Percentiles rank a stretch among this genome's conserved stretches.
Conservation (phyloP, 2,888 invertebrate species). For the Parnassius glacialis region DNA sequence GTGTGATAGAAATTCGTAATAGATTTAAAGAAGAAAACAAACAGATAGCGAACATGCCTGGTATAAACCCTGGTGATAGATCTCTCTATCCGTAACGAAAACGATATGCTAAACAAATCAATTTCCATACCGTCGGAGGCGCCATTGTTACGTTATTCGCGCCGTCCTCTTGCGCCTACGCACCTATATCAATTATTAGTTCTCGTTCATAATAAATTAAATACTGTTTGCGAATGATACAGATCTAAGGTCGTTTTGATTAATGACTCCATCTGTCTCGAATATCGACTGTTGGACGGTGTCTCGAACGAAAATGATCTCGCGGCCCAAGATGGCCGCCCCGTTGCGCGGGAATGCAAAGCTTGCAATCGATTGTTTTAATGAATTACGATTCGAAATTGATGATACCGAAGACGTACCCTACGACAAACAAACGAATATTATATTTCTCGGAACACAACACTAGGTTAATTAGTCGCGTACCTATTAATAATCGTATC, state of each 20-base stretch:
- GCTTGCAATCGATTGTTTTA: slow-evolving; percentile 19
- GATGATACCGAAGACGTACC: neutral
- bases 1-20: neutral
- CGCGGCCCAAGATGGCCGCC: slow-evolving; percentile 72
- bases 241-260: slow-evolving; percentile 69
- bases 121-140: slow-evolving; percentile 67
- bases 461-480: slow-evolving; percentile 13
- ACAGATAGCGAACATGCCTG: slow-evolving; percentile 1
- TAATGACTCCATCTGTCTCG: slow-evolving; percentile 67
- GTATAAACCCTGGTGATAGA: slow-evolving; percentile 19
- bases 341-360: slow-evolving; percentile 50
- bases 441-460: neutral
- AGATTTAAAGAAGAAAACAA: neutral
- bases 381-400: neutral
- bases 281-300: slow-evolving; percentile 52
- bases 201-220: slow-evolving; percentile 68
- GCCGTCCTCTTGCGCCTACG: slow-evolving; percentile 66
- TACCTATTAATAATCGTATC: slow-evolving; percentile 11
- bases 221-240: slow-evolving; percentile 73
- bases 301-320: slow-evolving; percentile 56
- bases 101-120: slow-evolving; percentile 41
- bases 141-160: slow-evolving; percentile 69
- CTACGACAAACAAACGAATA: neutral
- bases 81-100: slow-evolving; percentile 29
- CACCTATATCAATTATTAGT: slow-evolving; percentile 69